Evolutionary conservation across 2,888 invertebrate species (phyloP).

Genomic region (Tupiocoris notatus): DNA sequence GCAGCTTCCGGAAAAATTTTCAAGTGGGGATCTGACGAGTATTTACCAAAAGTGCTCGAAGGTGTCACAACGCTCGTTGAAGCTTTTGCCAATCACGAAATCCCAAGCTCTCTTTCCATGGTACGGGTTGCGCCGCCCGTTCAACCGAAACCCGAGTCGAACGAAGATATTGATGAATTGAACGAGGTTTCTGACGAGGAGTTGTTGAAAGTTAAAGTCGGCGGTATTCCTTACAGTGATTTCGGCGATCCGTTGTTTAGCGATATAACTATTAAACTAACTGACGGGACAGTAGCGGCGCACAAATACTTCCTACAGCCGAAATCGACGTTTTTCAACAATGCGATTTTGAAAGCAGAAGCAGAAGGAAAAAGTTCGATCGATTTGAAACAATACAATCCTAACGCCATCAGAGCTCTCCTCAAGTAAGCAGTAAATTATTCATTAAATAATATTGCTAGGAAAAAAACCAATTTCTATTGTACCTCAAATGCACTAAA

Average conservation of each 20-base stretch:
- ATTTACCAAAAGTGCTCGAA: not conserved
- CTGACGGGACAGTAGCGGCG: not conserved
- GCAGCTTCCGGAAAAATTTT: slow-evolving; percentile 8
- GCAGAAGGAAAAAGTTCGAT: not conserved
- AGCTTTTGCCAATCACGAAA: not conserved
- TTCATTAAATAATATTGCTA: not conserved
- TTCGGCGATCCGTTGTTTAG: slow-evolving; percentile 11
- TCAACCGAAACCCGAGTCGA: not conserved
- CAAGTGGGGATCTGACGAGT: not conserved
- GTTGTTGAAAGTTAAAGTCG: not conserved
- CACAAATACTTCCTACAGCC: slow-evolving; percentile 8
- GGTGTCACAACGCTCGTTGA: not conserved
- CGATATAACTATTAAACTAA: slow-evolving; percentile 5
- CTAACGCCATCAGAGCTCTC: slow-evolving; percentile 8
- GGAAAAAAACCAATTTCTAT: too few relatives aligned
- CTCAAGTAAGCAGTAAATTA: slow-evolving; percentile 6
- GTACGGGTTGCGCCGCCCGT: not conserved
- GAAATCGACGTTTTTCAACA: not conserved
- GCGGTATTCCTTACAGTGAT: not conserved
- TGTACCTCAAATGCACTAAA: too few relatives aligned
- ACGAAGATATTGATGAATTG: not conserved
- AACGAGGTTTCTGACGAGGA: not conserved
- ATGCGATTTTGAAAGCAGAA: not conserved
- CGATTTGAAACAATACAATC: slow-evolving; percentile 3
- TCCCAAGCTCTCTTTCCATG: slow-evolving; percentile 1